Base-by-base conservation (phyloP, 2,113 vertebrate species). In the Gymnorhina tibicen region DNA sequence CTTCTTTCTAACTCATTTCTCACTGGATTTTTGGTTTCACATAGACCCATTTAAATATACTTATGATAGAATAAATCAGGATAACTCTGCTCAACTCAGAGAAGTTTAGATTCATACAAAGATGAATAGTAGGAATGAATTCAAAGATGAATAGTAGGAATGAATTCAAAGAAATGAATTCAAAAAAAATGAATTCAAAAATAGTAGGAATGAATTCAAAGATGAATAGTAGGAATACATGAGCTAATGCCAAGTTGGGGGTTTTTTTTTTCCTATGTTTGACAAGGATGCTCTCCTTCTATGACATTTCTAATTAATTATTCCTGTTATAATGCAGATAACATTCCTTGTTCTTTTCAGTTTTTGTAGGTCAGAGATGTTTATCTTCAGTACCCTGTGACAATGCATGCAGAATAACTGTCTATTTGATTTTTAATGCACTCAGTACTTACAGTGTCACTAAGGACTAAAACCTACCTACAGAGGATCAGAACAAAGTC, bases 341-440 rank as follows among this genome's bases (percentile, higher is more conserved):
- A 50, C 24, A 50, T 87, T 70, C 41, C 35, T 82, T 27, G 44
- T 74, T 88, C 53, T 13, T 83, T 93, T 66, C n/a, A 52, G 7
- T 64, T 66, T 91, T 91, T 78, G 16, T 93, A 85, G 59, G 77
- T 77, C 80, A 95, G 47, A 94, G 14, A 68, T 66, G 67, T 95
- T 94, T 95, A 70, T 63, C 66, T 56, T 75, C 63, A 59, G 66
- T 47, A 56, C n/a, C 33, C 56, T 83, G 64, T 85, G 66, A 94
- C 79, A 85, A 76, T 10, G 3, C 32, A 42, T 68, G 55, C 70
- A 67, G 85, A 91, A 56, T 82, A 79, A 55, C 56, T 58, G 52
- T 49, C 46, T 74, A 6, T 85, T 90, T 73, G 74, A 90, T 87
- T 92, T 44, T 84, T 78, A 58, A 92, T 41, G 67, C 37, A 44